Evolutionary conservation across 2,888 invertebrate species (phyloP), one percentile per base, ranked within the genome.

Genomic region (Sarcophaga subvicina): DNA sequence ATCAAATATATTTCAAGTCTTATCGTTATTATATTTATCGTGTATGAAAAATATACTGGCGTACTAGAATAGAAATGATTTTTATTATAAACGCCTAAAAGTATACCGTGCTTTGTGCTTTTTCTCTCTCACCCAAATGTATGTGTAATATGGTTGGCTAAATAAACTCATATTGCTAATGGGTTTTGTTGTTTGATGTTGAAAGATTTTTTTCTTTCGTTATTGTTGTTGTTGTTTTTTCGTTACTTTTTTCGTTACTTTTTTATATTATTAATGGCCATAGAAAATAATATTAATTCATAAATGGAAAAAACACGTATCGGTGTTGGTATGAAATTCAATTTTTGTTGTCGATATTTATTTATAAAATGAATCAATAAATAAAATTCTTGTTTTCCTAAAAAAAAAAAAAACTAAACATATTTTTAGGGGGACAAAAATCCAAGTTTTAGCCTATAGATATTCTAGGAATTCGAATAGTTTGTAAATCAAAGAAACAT

Each of bases 291-390:
- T 47, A 82, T 86, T 83, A 86, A 83, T 86, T 83, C 80, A 80
- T 83, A 80, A 83, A 80, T 67, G 80, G 27, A 64, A 83, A 83
- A 77, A 86, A 83, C 86, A 86, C 86, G 79, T 86, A 80, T 69
- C 17, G 64, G 37, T 2, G 37, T 37, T 37, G 10, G 37, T 27
- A 27, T 27, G 27, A 4, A n/a, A 64, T 37, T 54, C 5, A 4
- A 54, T 54, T 54, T 14, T 54, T 54, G 17, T 12, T 17, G 12
- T 54, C 54, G 17, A 54, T 54, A 54, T 54, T 54, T 54, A 54
- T 54, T 54, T 54, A 54, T 54, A 54, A 54, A 54, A 54, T 54
- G 17, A 54, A 54, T 54, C 54, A 54, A 17, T 54, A 54, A 54
- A 54, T 4, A 37, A 37, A 37, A 37, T 37, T 37, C 37, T 1